Percentiles rank a stretch among this genome's conserved stretches.
These are phyloP conservation scores for Trissolcus japonicus DNA, from an alignment of 2,888 invertebrate species.

Conservation along the genomic window DNA sequence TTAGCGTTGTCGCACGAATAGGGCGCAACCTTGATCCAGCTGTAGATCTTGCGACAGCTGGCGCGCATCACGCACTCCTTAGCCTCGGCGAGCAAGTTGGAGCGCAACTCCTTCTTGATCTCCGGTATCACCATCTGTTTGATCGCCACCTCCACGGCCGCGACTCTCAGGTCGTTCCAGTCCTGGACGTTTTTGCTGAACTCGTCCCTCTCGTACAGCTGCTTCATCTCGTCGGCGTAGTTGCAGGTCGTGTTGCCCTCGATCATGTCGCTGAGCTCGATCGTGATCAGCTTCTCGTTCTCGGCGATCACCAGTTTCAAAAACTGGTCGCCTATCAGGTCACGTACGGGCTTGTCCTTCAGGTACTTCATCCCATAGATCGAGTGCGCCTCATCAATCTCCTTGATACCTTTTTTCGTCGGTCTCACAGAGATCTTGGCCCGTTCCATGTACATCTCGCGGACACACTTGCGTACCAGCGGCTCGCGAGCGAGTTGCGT, in stretches of 20 bases:
- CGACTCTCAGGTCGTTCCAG: slow-evolving; percentile 94
- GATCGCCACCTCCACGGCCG: slow-evolving; percentile 92
- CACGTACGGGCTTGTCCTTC: slow-evolving; percentile 93
- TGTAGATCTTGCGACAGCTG: slow-evolving; percentile 90
- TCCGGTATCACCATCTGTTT: slow-evolving; percentile 93
- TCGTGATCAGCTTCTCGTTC: slow-evolving; percentile 87
- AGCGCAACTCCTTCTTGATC: slow-evolving; percentile 89
- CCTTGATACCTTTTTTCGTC: slow-evolving; percentile 93
- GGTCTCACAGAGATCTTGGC: slow-evolving; percentile 89
- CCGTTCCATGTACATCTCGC: slow-evolving; percentile 92
- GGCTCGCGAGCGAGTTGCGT: slow-evolving; percentile 96
- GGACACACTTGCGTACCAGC: slow-evolving; percentile 87
- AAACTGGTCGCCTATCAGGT: slow-evolving; percentile 93
- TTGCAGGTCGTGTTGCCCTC: slow-evolving; percentile 86
- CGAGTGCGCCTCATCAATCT: slow-evolving; percentile 96
- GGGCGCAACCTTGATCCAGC: slow-evolving; percentile 94
- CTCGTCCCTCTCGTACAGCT: slow-evolving; percentile 92
- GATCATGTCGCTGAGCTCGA: slow-evolving; percentile 85
- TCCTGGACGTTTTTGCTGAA: slow-evolving; percentile 95
- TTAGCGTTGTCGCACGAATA: slow-evolving; percentile 82
- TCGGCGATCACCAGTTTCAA: slow-evolving; percentile 88
- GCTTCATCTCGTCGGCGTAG: slow-evolving; percentile 93
- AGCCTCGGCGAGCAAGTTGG: slow-evolving; percentile 88
- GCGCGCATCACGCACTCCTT: slow-evolving; percentile 90
- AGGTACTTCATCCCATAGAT: slow-evolving; percentile 93